A percentile compares a stretch with the other conserved stretches of the same genome.
Evolutionary conservation across 2,113 vertebrate species (phyloP).

Genomic region (Vidua chalybeata): DNA sequence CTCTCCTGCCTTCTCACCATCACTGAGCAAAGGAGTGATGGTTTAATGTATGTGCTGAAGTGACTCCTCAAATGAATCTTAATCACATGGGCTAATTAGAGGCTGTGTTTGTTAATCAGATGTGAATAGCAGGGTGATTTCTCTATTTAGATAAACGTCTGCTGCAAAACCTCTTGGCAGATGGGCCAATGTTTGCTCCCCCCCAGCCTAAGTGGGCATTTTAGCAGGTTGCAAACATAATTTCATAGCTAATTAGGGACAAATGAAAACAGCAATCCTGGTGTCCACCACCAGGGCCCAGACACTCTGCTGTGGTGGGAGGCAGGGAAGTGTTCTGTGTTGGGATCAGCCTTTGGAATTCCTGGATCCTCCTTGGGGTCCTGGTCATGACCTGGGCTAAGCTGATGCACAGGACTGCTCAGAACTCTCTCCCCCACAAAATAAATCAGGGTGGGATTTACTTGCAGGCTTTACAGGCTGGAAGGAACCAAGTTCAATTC

Average conservation of each 20-base stretch:
- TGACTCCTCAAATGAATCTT: slow-evolving; percentile 36
- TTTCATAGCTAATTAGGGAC: background rate
- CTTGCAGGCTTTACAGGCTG: background rate
- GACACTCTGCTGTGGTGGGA: background rate
- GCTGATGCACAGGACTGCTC: background rate
- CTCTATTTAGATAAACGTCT: slow-evolving; percentile 24
- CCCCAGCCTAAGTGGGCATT: slow-evolving; percentile 35
- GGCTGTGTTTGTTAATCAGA: slow-evolving; percentile 55
- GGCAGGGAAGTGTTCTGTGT: background rate
- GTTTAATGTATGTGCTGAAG: background rate
- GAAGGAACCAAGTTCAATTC: too few relatives aligned
- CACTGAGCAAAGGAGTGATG: background rate
- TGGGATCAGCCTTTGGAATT: background rate
- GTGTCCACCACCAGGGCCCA: background rate
- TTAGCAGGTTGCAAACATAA: background rate
- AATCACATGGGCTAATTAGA: slow-evolving; percentile 48
- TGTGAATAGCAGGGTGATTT: slow-evolving; percentile 55
- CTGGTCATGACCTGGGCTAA: fast-evolving
- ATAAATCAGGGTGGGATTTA: background rate
- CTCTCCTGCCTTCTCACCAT: fast-evolving
- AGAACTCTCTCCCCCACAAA: fast-evolving
- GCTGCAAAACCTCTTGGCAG: slow-evolving; percentile 46
- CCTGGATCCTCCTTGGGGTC: background rate
- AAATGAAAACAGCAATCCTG: background rate
- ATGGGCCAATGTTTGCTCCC: slow-evolving; percentile 17